phyloP scores from a whole-genome alignment of 2,888 invertebrate genomes.

The Caenorhabditis becei region DNA sequence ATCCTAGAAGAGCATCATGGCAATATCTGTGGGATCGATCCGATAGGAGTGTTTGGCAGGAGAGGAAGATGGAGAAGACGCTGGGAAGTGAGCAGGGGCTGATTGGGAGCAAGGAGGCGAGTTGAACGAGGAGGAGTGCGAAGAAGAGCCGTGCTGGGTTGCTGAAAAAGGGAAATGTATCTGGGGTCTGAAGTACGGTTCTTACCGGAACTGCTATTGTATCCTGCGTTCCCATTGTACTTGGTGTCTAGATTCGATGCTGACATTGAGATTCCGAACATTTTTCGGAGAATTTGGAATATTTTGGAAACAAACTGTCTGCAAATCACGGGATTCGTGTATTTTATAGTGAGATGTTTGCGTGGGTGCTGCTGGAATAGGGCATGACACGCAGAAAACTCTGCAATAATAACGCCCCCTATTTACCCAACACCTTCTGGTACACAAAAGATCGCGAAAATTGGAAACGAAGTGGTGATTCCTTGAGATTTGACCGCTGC shows the following conservation, averaged over 20 bases:
- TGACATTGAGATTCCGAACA: slow-evolving; percentile 7
- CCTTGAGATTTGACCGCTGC: slow-evolving; percentile 13
- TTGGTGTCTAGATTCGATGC: slow-evolving; percentile 4
- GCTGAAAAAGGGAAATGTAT: not conserved
- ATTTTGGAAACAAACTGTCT: not conserved
- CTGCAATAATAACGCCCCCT: slow-evolving; percentile 4
- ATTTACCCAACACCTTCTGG: slow-evolving; percentile 24
- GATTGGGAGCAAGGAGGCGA: slow-evolving; percentile 35
- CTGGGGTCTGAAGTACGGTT: not conserved
- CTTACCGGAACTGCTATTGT: not conserved
- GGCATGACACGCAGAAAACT: not conserved
- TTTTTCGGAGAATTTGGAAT: not conserved
- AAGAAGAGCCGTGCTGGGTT: not conserved
- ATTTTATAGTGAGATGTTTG: slow-evolving; percentile 12
- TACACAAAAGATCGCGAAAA: not conserved
- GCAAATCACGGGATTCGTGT: not conserved
- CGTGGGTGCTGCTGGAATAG: slow-evolving; percentile 17
- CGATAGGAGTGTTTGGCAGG: slow-evolving; percentile 2
- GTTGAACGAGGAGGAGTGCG: not conserved
- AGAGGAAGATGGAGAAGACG: slow-evolving; percentile 4
- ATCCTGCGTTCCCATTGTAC: not conserved
- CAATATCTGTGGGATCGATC: slow-evolving; percentile 45
- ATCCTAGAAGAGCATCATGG: slow-evolving; percentile 45
- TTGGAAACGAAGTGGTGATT: not conserved
- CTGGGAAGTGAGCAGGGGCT: slow-evolving; percentile 3